Conservation (phyloP, 2,888 invertebrate species). For the Bhutanitis thaidina region DNA sequence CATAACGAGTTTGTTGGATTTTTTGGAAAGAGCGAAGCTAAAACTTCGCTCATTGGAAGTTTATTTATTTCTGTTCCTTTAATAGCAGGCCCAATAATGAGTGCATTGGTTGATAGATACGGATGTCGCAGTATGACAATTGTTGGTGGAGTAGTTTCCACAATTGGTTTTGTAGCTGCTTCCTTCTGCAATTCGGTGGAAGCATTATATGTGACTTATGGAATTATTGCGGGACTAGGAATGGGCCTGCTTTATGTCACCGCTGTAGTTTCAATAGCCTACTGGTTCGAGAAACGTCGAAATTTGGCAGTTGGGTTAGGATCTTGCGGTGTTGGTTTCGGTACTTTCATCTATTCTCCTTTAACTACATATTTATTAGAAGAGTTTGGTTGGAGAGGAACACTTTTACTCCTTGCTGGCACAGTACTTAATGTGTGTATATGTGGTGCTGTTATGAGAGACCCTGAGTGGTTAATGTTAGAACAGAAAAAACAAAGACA, state of each 20-base stretch:
- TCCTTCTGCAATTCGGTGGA: slow-evolving; percentile 86
- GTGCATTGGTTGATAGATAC: slow-evolving; percentile 90
- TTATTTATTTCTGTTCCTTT: slow-evolving; percentile 94
- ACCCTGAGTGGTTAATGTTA: slow-evolving; percentile 89
- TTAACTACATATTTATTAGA: slow-evolving; percentile 87
- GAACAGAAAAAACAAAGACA: slow-evolving; percentile 82
- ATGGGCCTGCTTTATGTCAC: slow-evolving; percentile 92
- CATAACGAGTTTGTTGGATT: slow-evolving; percentile 88
- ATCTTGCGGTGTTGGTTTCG: slow-evolving; percentile 93
- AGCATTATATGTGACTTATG: slow-evolving; percentile 90
- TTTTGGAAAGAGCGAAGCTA: slow-evolving; percentile 88
- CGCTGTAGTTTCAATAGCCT: slow-evolving; percentile 94
- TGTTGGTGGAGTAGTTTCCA: slow-evolving; percentile 84
- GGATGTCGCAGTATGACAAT: slow-evolving; percentile 90
- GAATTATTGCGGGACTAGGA: slow-evolving; percentile 90
- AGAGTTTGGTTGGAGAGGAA: slow-evolving; percentile 90
- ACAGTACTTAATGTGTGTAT: slow-evolving; percentile 92
- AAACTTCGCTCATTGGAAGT: slow-evolving; percentile 93
- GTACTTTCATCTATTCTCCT: slow-evolving; percentile 93
- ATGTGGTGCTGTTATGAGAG: slow-evolving; percentile 92
- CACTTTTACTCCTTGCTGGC: slow-evolving; percentile 88
- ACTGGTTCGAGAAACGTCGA: slow-evolving; percentile 94
- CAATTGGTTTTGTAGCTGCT: slow-evolving; percentile 88
- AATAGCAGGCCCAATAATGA: slow-evolving; percentile 90
- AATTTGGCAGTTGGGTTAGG: slow-evolving; percentile 93